Base-by-base conservation (phyloP, 1,140 invertebrate species). In the Drosophila kepulauana region DNA sequence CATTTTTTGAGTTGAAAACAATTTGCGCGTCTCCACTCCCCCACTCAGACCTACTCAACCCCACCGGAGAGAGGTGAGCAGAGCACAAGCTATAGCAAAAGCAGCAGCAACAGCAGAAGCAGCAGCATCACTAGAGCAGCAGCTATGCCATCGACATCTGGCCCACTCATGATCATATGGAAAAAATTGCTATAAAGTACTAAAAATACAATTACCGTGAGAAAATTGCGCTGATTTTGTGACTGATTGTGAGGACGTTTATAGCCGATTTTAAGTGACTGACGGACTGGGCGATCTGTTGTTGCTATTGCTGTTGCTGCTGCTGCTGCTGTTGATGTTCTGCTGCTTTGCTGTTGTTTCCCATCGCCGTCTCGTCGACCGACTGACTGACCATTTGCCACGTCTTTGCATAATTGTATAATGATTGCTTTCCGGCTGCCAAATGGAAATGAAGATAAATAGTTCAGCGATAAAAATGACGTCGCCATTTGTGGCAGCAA, bases 171-270 rank as follows among this genome's bases (percentile, higher is more conserved):
- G 82, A 87, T 87, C 85, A 89, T 88, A 75, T 88, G 84, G 84
- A 88, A 77, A 87, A 89, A 89, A 89, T 90, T 89, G 85, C 85
- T 89, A 89, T 89, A 89, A 89, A 89, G 85, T 90, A 89, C 85
- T 89, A 89, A 90, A 89, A 89, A 89, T 89, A 89, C 86, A 89
- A 89, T 88, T 88, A 88, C 86, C 85, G 85, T 89, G 85, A 85
- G 86, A 88, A 88, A 81, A 79, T 85, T 79, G 71, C 85, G 75
- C 86, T 89, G 85, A 88, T 89, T 88, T 88, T 88, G 81, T 88
- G 85, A 88, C 85, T 88, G 85, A 88, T 88, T 88, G 85, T 88
- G 85, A 88, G 79, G 84, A 88, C 85, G 78, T 89, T 88, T 88
- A 88, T 88, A 88, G 85, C 80, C 86, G 85, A 85, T 88, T 88